Evolutionary conservation across 2,888 invertebrate species (phyloP), one percentile per base, ranked within the genome.

Genomic region (Clivina fossor): DNA sequence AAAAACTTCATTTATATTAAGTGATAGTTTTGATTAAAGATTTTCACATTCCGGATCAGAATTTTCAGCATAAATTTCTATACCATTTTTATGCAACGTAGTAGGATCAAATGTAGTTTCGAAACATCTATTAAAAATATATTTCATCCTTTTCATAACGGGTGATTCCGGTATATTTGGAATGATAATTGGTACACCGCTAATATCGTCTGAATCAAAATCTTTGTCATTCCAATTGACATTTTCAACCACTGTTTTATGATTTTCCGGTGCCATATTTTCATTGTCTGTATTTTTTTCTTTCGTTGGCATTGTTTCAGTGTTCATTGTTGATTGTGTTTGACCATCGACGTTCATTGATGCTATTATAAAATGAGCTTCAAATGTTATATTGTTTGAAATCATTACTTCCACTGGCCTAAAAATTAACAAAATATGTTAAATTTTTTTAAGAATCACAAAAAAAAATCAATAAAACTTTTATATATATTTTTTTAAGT

Each of bases 361-460:
- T 4, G 93, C 90, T 63, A 93, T 77, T 0, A 93, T 85, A 68
- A 92, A 84, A 65, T 85, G 83, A 13, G 85, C 86, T 74, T 91
- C 89, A 72, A 90, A 90, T 40, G 85, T 82, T 15, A 80, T 75
- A 54, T 81, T 80, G 71, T 85, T 86, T 63, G 86, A 83, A n/a
- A 89, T 77, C 60, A 85, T 79, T 60, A 90, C 84, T 26, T 89
- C 80, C 2, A 88, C 80, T 3, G 93, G 93, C 62, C 85, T 85
- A 65, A 60, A 73, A 75, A 51, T 60, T 58, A 41, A 44, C 28
- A 44, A n/a, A 51, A n/a, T n/a, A n/a, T n/a, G n/a, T n/a, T n/a
- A n/a, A n/a, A n/a, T n/a, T n/a, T n/a, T n/a, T n/a, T n/a, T n/a
- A n/a, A n/a, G n/a, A n/a, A n/a, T n/a, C 16, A 20, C 24, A 20